Base-by-base conservation (phyloP, 1,140 invertebrate genomes). In the Caenorhabditis latens region DNA sequence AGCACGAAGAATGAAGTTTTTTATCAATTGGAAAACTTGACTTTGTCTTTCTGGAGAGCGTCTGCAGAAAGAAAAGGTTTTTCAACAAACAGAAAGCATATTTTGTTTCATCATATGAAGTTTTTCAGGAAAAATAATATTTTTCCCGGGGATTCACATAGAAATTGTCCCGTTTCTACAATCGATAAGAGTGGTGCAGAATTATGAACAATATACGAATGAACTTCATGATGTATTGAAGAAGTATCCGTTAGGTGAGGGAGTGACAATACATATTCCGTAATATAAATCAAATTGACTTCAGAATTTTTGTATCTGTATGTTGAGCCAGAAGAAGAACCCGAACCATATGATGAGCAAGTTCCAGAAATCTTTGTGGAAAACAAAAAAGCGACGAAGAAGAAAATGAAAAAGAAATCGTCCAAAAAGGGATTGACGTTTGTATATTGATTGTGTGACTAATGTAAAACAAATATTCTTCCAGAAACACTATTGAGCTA, bases 71-170 rank as follows among this genome's bases (percentile, higher is more conserved):
- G 84, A 57, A 71, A 67, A 67, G 63, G 46, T 58, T 40, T 83
- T 6, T 57, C 19, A 19, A 57, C 14, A n/a, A 57, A n/a, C n/a
- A n/a, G n/a, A n/a, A n/a, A 55, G 7, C 13, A 53, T 7, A 21
- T 48, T 8, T n/a, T 9, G 13, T 32, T 40, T 5, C 24, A 65
- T 40, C 9, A n/a, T n/a, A 79, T 53, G 3, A 50, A 50, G 11
- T 79, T n/a, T 50, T 79, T 67, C n/a, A 87, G 86, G 79, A 71
- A 87, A 58, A 87, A 87, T 84, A 43, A 71, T 87, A 13, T 87
- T 87, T 43, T 75, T 87, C 16, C 86, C 86, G 55, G 86, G 82
- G 42, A 83, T 87, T 16, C 86, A 87, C 32, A 75, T 87, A 21
- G 86, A 87, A 58, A 32, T 87, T 21, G 63, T 61, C 13, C 79